Conservation (phyloP, 2,888 invertebrate genomes). For the Drosophila antonietae region DNA sequence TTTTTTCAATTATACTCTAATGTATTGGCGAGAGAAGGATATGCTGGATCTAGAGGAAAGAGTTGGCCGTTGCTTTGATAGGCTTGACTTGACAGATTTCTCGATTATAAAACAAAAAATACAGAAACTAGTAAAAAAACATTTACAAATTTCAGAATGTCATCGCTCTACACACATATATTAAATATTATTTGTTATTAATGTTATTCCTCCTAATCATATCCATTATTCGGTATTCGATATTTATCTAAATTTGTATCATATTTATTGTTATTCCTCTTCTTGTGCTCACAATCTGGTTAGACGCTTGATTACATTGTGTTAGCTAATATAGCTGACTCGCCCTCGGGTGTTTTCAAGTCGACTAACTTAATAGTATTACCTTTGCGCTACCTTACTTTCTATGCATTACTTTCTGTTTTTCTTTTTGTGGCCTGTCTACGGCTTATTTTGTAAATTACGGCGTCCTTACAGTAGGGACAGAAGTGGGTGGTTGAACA, state of each 20-base stretch:
- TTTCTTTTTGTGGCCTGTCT: slow-evolving; percentile 56
- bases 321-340: neutral
- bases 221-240: no score
- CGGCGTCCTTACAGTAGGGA: slow-evolving; percentile 30
- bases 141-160: no score
- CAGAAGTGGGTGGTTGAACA: slow-evolving; percentile 5
- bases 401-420: slow-evolving; percentile 22
- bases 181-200: no score
- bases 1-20: slow-evolving; percentile 19
- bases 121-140: neutral
- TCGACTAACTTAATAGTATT: slow-evolving; percentile 4
- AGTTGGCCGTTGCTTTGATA: neutral
- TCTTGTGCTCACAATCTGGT: neutral
- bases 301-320: neutral
- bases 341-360: slow-evolving; percentile 23
- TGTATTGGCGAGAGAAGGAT: neutral
- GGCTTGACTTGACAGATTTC: neutral
- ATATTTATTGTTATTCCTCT: no score
- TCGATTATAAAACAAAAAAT: neutral
- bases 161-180: no score
- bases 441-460: slow-evolving; percentile 75
- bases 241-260: no score
- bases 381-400: slow-evolving; percentile 2
- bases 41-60: neutral
- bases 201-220: no score